Evolutionary conservation across 2,113 vertebrate genomes (phyloP), one percentile per base, ranked within the genome.

Genomic region (Natator depressus): DNA sequence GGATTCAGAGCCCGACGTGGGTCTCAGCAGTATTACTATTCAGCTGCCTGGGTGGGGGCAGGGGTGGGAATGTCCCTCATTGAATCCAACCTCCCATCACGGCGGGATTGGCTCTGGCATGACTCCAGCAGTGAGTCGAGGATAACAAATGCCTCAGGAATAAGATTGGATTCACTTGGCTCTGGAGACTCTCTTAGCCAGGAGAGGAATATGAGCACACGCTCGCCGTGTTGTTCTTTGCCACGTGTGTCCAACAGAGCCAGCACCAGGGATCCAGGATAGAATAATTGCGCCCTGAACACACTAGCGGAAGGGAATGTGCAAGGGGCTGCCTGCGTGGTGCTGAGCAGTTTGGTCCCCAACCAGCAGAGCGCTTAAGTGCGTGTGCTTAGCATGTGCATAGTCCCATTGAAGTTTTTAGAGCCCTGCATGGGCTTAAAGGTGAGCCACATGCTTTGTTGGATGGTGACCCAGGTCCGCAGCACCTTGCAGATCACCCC

Each of bases 111-210:
- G 35, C 14, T 5, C 3, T 1, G 20, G 2, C 1, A 3, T 0
- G 12, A 42, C 35, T 25, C 53, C 80, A 19, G 12, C 19, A 16
- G 22, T 0, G 0, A 29, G 24, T 14, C 72, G 31, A 17, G 82
- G 47, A 54, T 5, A 35, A 24, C 1, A 0, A 17, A 27, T 0
- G 5, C 25, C 31, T 42, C 75, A 78, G 75, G 42, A 16, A 47
- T 12, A 47, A 42, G 75, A 19, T 13, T 14, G 75, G 38, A 25
- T 42, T 42, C 38, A 13, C 5, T 5, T 14, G 4, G 62, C 20
- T 72, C 1, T 0, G 0, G 3, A 8, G n/a, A 72, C 10, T 81
- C 10, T n/a, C 0, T 1, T 0, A 1, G 3, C 65, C 9, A 78
- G 69, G 38, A 79, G 57, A 82, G 25, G 38, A 24, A 3, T 89